Evolutionary conservation across 1,140 invertebrate species (phyloP).

Genomic region (Euwallacea fornicatus): DNA sequence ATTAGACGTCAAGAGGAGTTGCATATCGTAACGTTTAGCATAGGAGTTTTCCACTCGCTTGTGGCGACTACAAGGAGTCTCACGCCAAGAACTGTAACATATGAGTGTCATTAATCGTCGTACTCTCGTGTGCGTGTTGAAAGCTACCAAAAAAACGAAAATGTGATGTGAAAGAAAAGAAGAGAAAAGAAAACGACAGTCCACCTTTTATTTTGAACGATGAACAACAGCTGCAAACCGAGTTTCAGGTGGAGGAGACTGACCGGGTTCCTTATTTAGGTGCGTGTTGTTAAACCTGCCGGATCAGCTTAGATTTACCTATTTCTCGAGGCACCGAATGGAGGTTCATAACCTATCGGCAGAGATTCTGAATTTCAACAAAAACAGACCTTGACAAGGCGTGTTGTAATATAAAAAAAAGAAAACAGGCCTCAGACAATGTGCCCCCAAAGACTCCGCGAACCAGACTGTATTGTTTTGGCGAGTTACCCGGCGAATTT

Average conservation of each 20-base stretch:
- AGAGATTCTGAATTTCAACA: background rate
- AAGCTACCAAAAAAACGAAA: background rate
- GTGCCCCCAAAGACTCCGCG: background rate
- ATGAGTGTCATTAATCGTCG: background rate
- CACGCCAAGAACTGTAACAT: background rate
- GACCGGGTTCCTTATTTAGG: background rate
- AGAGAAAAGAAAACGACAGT: background rate
- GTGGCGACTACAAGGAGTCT: background rate
- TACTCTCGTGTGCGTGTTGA: background rate
- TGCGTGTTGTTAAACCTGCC: background rate
- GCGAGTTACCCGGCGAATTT: slow-evolving; percentile 5
- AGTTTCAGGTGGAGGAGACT: background rate
- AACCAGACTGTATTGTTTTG: slow-evolving; percentile 21
- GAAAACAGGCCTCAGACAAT: background rate
- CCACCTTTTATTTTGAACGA: background rate
- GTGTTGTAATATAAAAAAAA: background rate
- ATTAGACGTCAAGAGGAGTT: no score
- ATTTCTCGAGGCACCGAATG: background rate
- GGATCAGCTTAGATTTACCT: background rate
- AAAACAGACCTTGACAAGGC: slow-evolving; percentile 4
- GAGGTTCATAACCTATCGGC: no score
- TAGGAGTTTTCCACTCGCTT: background rate
- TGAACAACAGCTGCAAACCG: slow-evolving; percentile 5
- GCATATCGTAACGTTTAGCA: no score
- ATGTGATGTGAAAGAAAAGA: background rate